Conservation (phyloP, 2,113 vertebrate species). For the Microcebus griseorufus region DNA sequence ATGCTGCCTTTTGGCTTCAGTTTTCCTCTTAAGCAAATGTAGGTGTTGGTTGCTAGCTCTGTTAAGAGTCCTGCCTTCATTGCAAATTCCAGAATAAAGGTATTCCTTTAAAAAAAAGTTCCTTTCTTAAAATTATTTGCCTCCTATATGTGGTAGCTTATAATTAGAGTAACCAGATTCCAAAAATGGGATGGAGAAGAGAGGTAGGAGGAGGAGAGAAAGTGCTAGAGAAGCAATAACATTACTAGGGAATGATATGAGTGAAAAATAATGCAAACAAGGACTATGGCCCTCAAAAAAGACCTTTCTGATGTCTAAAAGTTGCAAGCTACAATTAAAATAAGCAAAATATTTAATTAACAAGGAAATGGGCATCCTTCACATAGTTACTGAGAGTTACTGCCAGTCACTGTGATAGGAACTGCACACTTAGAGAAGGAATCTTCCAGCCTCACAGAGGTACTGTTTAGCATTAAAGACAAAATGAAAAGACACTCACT, state of each 20-base stretch:
- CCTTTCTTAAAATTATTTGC: not conserved
- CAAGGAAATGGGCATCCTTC: not conserved
- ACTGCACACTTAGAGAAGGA: not conserved
- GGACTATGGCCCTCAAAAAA: not conserved
- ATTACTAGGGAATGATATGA: not conserved
- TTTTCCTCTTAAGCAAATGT: not conserved
- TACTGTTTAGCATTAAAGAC: not conserved
- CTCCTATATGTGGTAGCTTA: not conserved
- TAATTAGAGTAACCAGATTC: not conserved
- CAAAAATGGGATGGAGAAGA: not conserved
- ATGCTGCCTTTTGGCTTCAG: not conserved
- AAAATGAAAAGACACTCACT: not conserved
- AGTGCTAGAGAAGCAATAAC: not conserved
- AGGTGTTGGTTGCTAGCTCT: not conserved
- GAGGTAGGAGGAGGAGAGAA: not conserved
- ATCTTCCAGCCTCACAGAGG: not conserved
- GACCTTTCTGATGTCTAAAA: not conserved
- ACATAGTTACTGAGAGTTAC: not conserved
- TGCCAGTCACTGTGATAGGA: not conserved
- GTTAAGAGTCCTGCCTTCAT: not conserved
- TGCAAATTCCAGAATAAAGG: not conserved
- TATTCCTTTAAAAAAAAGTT: not conserved
- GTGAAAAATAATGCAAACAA: not conserved
- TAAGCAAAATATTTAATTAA: not conserved
- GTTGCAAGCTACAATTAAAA: not conserved